Evolutionary conservation across 2,113 vertebrate species (phyloP).

Genomic region (Uria aalge): DNA sequence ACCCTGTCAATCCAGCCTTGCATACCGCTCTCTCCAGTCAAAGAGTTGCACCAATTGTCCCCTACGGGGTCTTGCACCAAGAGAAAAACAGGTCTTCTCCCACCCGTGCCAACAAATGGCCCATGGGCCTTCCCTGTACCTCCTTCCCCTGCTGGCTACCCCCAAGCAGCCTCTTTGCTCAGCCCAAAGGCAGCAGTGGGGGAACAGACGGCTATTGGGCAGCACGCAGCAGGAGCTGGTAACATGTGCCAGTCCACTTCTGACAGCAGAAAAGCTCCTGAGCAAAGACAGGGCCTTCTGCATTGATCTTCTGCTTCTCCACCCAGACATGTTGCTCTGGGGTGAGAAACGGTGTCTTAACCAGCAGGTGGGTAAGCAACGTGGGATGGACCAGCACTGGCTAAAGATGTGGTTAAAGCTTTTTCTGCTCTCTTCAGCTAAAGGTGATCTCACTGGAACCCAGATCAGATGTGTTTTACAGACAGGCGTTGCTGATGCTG

Average conservation of each 20-base stretch:
- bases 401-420: background rate
- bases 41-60: background rate
- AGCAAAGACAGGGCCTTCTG: background rate
- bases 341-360: background rate
- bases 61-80: background rate
- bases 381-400: background rate
- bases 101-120: background rate
- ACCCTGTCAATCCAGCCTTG: background rate
- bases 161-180: background rate
- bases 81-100: background rate
- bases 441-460: background rate
- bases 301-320: background rate
- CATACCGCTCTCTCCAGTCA: background rate
- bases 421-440: background rate
- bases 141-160: background rate
- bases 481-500: background rate
- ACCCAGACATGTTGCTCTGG: background rate
- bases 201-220: background rate
- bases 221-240: fast-evolving
- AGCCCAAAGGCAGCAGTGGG: background rate
- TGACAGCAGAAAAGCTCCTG: background rate
- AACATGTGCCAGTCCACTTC: background rate
- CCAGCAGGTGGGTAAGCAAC: background rate
- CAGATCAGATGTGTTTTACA: background rate
- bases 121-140: background rate